Base-by-base conservation (phyloP, 2,888 invertebrate species). In the Drosophila leonis region DNA sequence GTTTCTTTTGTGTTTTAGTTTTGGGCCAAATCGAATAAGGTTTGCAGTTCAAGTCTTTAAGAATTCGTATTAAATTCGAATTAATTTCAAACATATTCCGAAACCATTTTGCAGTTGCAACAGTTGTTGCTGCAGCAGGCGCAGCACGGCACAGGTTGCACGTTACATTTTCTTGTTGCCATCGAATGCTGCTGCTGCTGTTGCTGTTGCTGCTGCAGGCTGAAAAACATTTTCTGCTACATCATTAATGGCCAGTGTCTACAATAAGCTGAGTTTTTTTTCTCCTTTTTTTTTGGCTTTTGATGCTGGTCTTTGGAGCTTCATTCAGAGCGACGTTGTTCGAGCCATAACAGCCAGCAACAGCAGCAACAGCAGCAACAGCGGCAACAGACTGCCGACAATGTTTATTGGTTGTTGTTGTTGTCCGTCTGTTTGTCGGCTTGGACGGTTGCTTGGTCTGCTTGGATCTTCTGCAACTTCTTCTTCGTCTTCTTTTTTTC, bases 211-310 rank as follows among this genome's bases (percentile, higher is more conserved):
- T 9, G 51, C 57, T 60, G 62, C 59, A 41, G 78, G 65, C 65
- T 49, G 69, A 48, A 59, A 62, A 62, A 52, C 61, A 75, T 57
- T 75, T 69, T 64, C 64, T 62, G 77, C 77, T 70, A 71, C 65
- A 75, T 76, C 77, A 75, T 73, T 73, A 72, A 72, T 73, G 59
- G 39, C 33, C 27, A 42, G 57, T 35, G 18, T 35, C 52, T 42
- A 57, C 56, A 70, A 68, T 56, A 42, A 66, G 61, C 31, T 18
- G 48, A 44, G 31, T 20, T 29, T 51, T 27, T 60, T 41, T 27
- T 64, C 12, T 12, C 13, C 8, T 31, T 56, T 15, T 44, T 27
- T 27, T 51, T 44, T 27, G 42, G 42, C 39, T 55, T 41, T 29
- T 24, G 42, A 42, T 69, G 52, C 41, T 55, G 29, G 51, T 52